Base-by-base conservation (phyloP, 1,140 invertebrate genomes). In the Zophobas atratus region DNA sequence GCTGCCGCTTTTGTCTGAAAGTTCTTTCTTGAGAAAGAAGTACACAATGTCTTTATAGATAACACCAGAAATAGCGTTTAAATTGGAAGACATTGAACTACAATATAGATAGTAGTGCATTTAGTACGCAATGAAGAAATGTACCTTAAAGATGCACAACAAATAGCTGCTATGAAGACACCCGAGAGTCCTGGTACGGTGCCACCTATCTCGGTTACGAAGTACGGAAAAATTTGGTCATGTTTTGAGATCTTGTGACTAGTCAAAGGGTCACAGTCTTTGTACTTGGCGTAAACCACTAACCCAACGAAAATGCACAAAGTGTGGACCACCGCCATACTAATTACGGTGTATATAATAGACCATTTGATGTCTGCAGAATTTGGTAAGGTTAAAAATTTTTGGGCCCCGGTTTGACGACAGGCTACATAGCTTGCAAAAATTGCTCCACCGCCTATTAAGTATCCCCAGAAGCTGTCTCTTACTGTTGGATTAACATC, bases 281-380 rank as follows among this genome's bases (percentile, higher is more conserved):
- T 85, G 84, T 94, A 95, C 20, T 90, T 89, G 0, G 92, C 92
- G 81, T 91, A 95, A 78, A 95, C 91, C 0, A 94, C 89, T 20
- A 95, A 88, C 20, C 94, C 94, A 6, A 88, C 90, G 36, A 90
- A 88, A 70, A 88, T 88, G 78, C 83, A 57, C 35, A 89, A 56
- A 2, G 87, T 80, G 76, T 89, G 88, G 81, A 89, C 87, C 1
- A 88, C 70, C 57, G 86, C 86, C n/a, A 89, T 86, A 49, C 87
- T 86, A 36, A 85, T 51, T 63, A 86, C 87, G 0, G 87, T 88
- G 34, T 88, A 81, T 2, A 85, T 78, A 1, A 88, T 80, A 75
- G 86, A 87, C 49, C 82, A 88, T 88, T 6, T 89, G 20, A 20
- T 89, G 75, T 88, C 81, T 63, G 80, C 84, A 1, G 90, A 82